These are phyloP conservation scores for Atrina japonica DNA, from an alignment of 2,888 invertebrate species.

Conservation along the genomic window DNA sequence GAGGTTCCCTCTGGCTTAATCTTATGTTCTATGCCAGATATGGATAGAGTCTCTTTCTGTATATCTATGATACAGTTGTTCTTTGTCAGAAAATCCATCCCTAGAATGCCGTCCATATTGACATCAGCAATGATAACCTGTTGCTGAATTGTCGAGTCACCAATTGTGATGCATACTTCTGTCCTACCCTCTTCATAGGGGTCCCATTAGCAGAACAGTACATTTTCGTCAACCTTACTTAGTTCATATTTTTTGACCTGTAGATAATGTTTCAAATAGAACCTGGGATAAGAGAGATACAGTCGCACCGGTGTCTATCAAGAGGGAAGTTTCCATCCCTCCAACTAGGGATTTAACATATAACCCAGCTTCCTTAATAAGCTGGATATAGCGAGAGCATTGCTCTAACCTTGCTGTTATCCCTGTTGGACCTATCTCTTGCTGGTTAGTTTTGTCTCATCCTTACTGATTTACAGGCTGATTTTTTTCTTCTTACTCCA, in stretches of 20 bases:
- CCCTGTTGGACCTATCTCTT: no score
- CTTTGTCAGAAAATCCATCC: slow-evolving; percentile 7
- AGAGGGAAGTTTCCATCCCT: slow-evolving; percentile 1
- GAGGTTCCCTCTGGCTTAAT: slow-evolving; percentile 11
- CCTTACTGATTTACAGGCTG: no score
- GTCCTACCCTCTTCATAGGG: neutral
- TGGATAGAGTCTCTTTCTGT: neutral
- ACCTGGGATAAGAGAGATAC: slow-evolving; percentile 10
- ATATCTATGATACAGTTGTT: neutral
- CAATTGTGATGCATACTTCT: neutral
- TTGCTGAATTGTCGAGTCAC: neutral
- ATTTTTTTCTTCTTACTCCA: no score
- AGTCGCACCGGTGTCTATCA: slow-evolving; percentile 11
- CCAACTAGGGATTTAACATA: neutral
- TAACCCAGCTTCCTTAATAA: neutral
- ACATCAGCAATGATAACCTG: slow-evolving; percentile 5
- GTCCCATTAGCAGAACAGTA: neutral
- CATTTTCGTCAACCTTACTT: neutral
- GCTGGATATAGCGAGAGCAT: neutral
- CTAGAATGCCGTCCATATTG: slow-evolving; percentile 15
- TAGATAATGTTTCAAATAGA: no score
- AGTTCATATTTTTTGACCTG: neutral
- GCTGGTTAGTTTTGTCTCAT: no score
- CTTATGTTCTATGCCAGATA: neutral
- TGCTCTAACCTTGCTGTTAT: neutral